Percentiles rank a stretch among this genome's conserved stretches.
These are phyloP conservation scores for Tribolium castaneum DNA, from an alignment of 1,140 invertebrate species.

Conservation along the genomic window DNA sequence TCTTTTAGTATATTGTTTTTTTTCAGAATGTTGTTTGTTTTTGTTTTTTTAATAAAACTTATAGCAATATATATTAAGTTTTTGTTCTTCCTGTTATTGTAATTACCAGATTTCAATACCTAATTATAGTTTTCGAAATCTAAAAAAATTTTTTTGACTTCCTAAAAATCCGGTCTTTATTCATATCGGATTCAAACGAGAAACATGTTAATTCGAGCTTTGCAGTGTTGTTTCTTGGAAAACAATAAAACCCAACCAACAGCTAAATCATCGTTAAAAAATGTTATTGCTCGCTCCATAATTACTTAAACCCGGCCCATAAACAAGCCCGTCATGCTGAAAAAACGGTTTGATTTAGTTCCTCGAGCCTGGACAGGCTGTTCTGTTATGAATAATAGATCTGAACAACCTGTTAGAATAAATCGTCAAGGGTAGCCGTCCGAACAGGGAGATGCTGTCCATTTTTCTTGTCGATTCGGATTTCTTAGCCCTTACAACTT, in stretches of 20 bases:
- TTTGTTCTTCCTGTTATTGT: no score
- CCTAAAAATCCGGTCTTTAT: no score
- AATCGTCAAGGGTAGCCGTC: constrained; percentile 6
- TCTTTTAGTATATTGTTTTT: no score
- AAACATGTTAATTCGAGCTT: no score
- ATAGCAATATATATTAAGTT: no score
- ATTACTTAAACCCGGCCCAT: neutral
- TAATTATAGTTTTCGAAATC: no score
- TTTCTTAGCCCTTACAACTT: constrained; percentile 27
- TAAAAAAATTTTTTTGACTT: no score
- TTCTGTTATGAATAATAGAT: constrained; percentile 33
- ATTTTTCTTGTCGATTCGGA: constrained; percentile 34
- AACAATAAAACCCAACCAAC: no score
- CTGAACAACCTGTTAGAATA: constrained; percentile 32
- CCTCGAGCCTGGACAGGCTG: neutral
- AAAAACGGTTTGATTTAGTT: constrained; percentile 5
- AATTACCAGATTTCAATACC: no score
- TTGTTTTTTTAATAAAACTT: no score
- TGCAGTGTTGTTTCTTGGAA: no score
- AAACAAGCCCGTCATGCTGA: neutral
- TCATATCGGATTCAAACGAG: neutral
- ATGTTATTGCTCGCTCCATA: neutral
- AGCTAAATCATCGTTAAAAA: neutral
- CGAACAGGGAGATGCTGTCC: neutral
- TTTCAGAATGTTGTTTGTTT: no score